Percentiles rank a stretch among this genome's conserved stretches.
Conservation (phyloP, 2,888 invertebrate species). For the Clanis bilineata region DNA sequence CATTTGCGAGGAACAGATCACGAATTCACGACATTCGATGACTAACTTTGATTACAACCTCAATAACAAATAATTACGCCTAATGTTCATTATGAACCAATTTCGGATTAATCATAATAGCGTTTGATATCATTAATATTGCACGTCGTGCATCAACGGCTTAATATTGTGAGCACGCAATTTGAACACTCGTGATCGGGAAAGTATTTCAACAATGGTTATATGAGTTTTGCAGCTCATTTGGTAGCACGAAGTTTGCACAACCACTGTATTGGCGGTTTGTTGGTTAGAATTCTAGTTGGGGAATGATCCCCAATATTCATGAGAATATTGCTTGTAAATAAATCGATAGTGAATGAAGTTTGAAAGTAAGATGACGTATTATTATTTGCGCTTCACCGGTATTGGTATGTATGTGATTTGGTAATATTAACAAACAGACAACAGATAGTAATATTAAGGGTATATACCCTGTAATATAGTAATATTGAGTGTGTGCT, state of each 20-base stretch:
- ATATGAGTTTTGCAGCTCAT: background rate
- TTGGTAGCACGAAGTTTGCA: background rate
- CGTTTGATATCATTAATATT: background rate
- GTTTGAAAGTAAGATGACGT: no score
- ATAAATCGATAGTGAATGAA: no score
- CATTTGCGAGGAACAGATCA: constrained; percentile 12
- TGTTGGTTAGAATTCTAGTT: background rate
- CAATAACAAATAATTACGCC: constrained; percentile 2
- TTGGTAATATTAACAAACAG: no score
- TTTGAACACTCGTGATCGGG: background rate
- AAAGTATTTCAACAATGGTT: background rate
- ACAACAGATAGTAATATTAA: no score
- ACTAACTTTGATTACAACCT: background rate
- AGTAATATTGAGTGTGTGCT: no score
- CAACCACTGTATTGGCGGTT: background rate
- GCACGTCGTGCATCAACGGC: background rate
- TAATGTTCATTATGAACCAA: constrained; percentile 1
- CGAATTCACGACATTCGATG: constrained; percentile 12
- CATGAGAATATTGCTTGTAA: no score
- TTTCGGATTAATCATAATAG: constrained; percentile 1
- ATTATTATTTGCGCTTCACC: no score
- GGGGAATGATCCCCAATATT: background rate
- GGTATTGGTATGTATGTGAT: no score
- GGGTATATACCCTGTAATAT: no score
- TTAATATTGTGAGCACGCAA: background rate